phyloP scores from a whole-genome alignment of 2,797 vertebrate species.

The Selene dorsalis region DNA sequence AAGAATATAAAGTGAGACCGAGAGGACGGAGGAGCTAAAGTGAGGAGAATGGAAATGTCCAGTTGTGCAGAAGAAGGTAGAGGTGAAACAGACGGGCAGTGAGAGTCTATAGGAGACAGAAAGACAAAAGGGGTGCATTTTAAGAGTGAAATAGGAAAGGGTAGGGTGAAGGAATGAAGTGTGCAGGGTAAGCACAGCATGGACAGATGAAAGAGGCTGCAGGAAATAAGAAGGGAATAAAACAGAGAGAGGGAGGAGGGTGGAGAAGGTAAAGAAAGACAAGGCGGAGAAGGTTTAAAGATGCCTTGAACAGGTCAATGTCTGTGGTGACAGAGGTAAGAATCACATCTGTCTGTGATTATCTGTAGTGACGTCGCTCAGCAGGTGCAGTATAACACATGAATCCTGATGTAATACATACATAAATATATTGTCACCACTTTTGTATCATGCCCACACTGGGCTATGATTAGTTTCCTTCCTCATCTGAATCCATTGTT shows the following conservation, averaged over 20 bases:
- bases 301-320: conserved; percentile 15
- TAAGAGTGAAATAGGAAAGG: conserved; percentile 13
- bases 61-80: neutral
- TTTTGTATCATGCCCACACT: neutral
- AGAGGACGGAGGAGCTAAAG: neutral
- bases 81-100: neutral
- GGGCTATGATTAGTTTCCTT: neutral
- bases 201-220: conserved; percentile 35
- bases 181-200: conserved; percentile 14
- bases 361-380: neutral
- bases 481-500: conserved; percentile 10
- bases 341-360: neutral
- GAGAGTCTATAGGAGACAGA: neutral
- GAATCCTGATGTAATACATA: neutral
- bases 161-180: conserved; percentile 6
- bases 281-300: conserved; percentile 25
- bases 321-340: conserved; percentile 6
- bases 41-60: neutral
- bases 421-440: neutral
- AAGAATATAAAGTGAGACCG: neutral
- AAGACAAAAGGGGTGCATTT: conserved; percentile 6
- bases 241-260: neutral
- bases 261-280: conserved; percentile 39
- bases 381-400: neutral
- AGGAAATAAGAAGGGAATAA: conserved; percentile 25